Base-by-base conservation (phyloP, 1,140 invertebrate genomes). In the Aphelenchoides fujianensis region DNA sequence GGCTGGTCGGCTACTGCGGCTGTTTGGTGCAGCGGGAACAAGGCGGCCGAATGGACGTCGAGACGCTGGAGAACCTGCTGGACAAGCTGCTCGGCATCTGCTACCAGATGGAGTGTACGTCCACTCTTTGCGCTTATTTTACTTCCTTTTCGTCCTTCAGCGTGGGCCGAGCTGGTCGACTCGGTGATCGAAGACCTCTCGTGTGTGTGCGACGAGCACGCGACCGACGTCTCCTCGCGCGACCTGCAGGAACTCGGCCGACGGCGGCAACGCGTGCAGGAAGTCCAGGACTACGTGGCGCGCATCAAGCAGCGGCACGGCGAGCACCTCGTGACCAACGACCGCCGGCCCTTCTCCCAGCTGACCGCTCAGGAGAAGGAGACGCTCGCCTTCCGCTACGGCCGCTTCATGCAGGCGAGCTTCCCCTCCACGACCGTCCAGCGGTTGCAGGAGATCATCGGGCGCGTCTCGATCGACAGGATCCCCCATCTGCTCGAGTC, bases 1-100 rank as follows among this genome's bases (percentile, higher is more conserved):
- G 63, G 63, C 63, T 66, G 19, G 63, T 66, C 32, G 63, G 63
- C 2, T 66, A 66, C 53, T 66, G 63, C 53, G 63, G 63, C n/a
- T 66, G 63, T 30, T 30, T 66, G 16, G 63, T 66, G 16, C 63
- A 66, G 53, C 63, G 32, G n/a, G 63, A 66, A 55, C 63, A 66
- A 35, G 31, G 19, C 12, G 63, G 63, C 1, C 63, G 31, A 2
- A 36, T 66, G 27, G 63, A 66, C 1, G 31, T 66, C 31, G 63
- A 66, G 12, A n/a, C n/a, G 1, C 31, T 66, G 16, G 63, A 66
- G 32, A 66, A 66, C 34, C 63, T 66, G 27, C 34, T 66, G 12
- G 63, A 66, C 36, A 34, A 37, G 53, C 28, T 66, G 0, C 31
- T 66, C 12, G 63, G 63, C 12, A 66, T 66, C 32, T 32, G 32